Conservation (phyloP, 2,797 vertebrate species). For the Bucorvus abyssinicus region DNA sequence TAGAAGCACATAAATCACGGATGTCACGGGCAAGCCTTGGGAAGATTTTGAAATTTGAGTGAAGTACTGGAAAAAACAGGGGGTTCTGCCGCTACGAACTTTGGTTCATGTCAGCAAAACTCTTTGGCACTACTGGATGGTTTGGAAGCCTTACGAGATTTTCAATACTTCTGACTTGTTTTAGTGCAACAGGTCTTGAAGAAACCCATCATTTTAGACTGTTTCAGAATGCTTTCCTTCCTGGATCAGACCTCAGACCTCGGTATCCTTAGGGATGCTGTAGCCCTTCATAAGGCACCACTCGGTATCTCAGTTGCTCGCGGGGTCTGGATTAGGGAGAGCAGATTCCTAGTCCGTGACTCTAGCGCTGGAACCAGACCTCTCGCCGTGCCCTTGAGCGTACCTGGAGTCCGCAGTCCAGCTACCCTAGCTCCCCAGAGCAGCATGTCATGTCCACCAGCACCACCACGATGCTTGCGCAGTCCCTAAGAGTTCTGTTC, state of each 20-base stretch:
- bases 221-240: neutral
- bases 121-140: neutral
- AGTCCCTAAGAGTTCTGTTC: neutral
- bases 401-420: neutral
- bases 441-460: neutral
- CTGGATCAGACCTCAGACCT: neutral
- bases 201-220: neutral
- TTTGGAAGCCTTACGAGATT: neutral
- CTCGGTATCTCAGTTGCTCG: neutral
- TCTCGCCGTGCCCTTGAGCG: neutral
- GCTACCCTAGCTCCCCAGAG: neutral
- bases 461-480: neutral
- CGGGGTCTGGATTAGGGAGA: neutral
- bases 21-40: neutral
- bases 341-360: neutral
- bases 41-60: slow-evolving; percentile 8
- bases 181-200: neutral
- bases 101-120: neutral
- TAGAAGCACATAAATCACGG: slow-evolving; percentile 27
- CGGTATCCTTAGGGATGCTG: neutral
- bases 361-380: neutral
- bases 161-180: neutral
- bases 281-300: neutral
- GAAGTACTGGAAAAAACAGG: neutral
- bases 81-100: neutral